Conservation (phyloP, 2,797 vertebrate species). For the Haliaeetus vocifer region DNA sequence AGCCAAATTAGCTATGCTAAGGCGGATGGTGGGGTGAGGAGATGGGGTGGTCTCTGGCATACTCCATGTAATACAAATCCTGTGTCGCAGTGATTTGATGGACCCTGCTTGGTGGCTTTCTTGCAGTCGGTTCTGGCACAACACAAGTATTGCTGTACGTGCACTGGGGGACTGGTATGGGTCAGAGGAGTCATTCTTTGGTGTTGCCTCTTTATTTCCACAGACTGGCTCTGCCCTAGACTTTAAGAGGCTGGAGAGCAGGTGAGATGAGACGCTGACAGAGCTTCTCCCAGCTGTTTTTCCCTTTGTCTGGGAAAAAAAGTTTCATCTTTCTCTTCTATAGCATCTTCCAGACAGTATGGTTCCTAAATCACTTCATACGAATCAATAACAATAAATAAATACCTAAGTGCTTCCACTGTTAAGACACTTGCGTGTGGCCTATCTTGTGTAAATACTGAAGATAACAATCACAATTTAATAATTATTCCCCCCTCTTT, state of each 20-base stretch:
- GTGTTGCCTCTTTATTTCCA: neutral
- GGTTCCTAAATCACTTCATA: neutral
- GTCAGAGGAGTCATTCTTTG: neutral
- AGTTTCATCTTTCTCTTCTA: neutral
- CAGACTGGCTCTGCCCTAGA: neutral
- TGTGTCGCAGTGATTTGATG: neutral
- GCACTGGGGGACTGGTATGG: neutral
- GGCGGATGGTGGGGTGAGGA: neutral
- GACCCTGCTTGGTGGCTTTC: neutral
- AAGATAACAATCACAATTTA: conserved; percentile 1
- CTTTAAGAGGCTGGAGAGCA: neutral
- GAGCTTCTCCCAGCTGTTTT: neutral
- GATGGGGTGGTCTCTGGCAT: neutral
- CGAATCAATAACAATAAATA: neutral
- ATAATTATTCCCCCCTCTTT: conserved; percentile 10
- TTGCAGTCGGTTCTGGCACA: neutral
- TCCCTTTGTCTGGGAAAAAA: neutral
- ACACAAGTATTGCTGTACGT: neutral
- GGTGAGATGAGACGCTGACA: neutral
- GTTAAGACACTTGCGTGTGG: conserved; percentile 24
- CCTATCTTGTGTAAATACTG: neutral
- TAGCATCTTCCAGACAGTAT: neutral
- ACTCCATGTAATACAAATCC: neutral
- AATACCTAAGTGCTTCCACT: neutral
- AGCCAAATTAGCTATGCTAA: neutral